Conservation (phyloP, 2,797 vertebrate genomes). For the Galaxias olidus region DNA sequence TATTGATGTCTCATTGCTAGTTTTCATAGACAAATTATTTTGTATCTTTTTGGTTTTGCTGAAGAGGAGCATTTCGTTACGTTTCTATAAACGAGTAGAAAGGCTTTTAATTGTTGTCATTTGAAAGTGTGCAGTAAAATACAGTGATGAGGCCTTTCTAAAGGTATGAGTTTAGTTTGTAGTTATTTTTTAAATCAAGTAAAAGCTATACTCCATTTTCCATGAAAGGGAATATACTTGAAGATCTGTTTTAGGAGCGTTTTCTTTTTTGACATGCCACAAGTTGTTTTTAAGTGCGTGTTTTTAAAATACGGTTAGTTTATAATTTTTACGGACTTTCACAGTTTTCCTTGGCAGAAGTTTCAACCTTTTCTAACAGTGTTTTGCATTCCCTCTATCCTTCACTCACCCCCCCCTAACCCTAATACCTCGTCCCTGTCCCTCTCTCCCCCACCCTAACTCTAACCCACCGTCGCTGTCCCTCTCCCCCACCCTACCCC, state of each 20-base stretch:
- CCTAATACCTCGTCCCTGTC: no score
- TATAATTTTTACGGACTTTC: no score
- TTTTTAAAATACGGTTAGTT: no score
- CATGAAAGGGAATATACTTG: not conserved
- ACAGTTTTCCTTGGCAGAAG: no score
- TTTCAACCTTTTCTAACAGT: no score
- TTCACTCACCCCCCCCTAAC: no score
- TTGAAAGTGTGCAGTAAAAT: not conserved
- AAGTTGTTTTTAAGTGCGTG: not conserved
- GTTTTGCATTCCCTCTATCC: no score
- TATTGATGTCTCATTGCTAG: conserved; percentile 21
- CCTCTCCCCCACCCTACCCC: not conserved
- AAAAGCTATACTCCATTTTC: not conserved
- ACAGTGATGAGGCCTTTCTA: conserved; percentile 3
- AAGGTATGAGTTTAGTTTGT: not conserved
- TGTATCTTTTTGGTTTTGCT: conserved; percentile 1
- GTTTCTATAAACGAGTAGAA: conserved; percentile 4
- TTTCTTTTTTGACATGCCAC: not conserved
- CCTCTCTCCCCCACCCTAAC: no score
- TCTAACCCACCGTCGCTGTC: not conserved
- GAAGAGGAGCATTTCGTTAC: conserved; percentile 15
- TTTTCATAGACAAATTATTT: conserved; percentile 10
- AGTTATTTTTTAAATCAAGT: not conserved
- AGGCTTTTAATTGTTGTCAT: not conserved
- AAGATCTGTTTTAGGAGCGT: not conserved